Percentiles rank a stretch among this genome's conserved stretches.
Conservation (phyloP, 1,140 invertebrate genomes). For the Chlorops oryzae region DNA sequence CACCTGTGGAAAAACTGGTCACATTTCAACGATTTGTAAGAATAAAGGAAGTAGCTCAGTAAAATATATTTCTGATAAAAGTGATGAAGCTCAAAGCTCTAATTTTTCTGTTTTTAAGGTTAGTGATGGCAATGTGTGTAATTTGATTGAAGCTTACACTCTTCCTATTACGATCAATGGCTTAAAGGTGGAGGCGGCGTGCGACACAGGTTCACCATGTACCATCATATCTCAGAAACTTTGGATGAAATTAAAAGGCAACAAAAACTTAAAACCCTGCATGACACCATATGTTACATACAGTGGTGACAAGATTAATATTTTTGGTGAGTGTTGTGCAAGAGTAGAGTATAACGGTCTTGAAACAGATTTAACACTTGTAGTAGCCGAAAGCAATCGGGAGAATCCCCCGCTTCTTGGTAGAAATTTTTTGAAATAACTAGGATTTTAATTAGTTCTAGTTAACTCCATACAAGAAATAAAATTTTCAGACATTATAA, state of each 20-base stretch:
- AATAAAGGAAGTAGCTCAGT: no score
- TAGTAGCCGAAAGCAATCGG: not conserved
- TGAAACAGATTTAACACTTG: not conserved
- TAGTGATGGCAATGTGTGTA: no score
- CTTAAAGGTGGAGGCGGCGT: no score
- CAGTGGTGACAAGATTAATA: not conserved
- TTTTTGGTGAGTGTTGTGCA: slow-evolving; percentile 10
- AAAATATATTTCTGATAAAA: no score
- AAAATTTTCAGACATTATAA: not conserved
- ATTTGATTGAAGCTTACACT: no score
- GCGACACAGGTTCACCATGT: no score
- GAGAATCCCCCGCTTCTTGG: slow-evolving; percentile 5
- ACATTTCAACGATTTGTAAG: slow-evolving; percentile 2
- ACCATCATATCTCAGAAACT: no score
- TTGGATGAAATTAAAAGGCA: no score
- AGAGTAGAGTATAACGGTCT: not conserved
- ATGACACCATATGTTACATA: slow-evolving; percentile 5
- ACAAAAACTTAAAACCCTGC: no score
- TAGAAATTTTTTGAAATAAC: slow-evolving; percentile 6
- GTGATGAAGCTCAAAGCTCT: no score
- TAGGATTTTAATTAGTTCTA: not conserved
- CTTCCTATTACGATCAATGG: no score
- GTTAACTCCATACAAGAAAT: not conserved
- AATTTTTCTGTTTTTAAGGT: no score
- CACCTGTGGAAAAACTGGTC: slow-evolving; percentile 1